Evolutionary conservation across 2,113 vertebrate species (phyloP), one percentile per base, ranked within the genome.

Genomic region (Spea bombifrons): DNA sequence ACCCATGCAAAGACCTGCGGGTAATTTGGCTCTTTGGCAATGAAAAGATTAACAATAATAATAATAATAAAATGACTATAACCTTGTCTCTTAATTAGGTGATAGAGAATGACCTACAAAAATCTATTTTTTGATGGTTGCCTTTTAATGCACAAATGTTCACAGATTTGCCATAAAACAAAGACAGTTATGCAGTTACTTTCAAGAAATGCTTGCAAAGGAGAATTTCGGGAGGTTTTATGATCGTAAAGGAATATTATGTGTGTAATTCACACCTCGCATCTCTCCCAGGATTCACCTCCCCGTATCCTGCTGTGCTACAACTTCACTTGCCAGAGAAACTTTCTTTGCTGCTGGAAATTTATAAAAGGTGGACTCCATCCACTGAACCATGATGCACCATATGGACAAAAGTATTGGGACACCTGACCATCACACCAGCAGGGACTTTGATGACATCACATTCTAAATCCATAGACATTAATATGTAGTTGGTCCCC

Each of bases 121-220:
- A 79, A 66, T 66, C 77, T 55, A n/a, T 12, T 55, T 72, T 4
- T 66, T 66, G 50, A 70, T 71, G 70, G 77, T 73, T 59, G 63
- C 48, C n/a, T 78, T 78, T 78, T 79, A 79, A 79, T 79, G 77
- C 77, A 65, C 61, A 79, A 79, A 73, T 67, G 77, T 79, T 79
- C 77, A 30, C 30, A 73, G 65, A 73, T 67, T 79, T 79, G 70
- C 77, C 77, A 79, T 79, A 79, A 79, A 79, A 79, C 44, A 70
- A 73, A 48, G 63, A 73, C 59, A 70, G 70, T 79, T 79, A 66
- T 73, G 77, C 50, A 73, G 77, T 73, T 79, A 66, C 64, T 71
- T 66, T 66, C 64, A 57, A 66, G 63, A 78, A 79, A 44, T 79
- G 77, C 77, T 79, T 73, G 65, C 70, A 73, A 52, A 79, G 70